Evolutionary conservation across 2,113 vertebrate genomes (phyloP), one percentile per base, ranked within the genome.

Genomic region (Hemiscyllium ocellatum): DNA sequence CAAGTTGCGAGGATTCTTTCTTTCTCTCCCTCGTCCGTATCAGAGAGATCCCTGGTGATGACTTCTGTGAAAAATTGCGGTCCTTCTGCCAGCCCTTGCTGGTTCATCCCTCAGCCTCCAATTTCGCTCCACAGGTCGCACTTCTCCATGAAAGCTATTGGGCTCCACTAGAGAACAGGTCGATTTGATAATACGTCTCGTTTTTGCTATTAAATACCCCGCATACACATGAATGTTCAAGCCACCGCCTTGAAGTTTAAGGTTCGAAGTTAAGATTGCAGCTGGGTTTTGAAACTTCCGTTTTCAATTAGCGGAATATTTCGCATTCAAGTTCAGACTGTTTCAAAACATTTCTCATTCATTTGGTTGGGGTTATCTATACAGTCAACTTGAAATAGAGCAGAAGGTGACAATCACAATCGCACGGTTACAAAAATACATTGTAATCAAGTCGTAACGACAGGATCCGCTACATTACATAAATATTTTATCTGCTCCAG

Each of bases 101-200:
- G 1, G 13, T 93, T 24, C 22, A 37, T 93, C 3, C 15, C 61
- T 6, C 24, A 33, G 87, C 52, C 50, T 29, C 86, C 87, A 33
- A 91, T 91, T n/a, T 91, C 33, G 61, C 17, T 93, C 61, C 89
- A 90, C 87, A 90, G 26, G 89, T 93, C 89, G 56, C 56, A 65
- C 19, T 47, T 91, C 20, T 17, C n/a, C 56, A 91, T 2, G 15
- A 15, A 19, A 93, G 56, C 61, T 33, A 33, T 33, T 76, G 29
- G 72, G 72, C 7, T 33, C 20, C 17, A 19, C 2, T 19, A 42
- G 37, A 83, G 89, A 68, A 37, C 37, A 37, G 17, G 66, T 7
- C 13, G n/a, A n/a, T 37, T 15, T 22, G 6, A 83, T 19, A n/a
- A 22, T 20, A 22, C 37, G 42, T 86, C 47, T 37, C 52, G 10